Base-by-base conservation (phyloP, 2,888 invertebrate species). In the Meganola albula region DNA sequence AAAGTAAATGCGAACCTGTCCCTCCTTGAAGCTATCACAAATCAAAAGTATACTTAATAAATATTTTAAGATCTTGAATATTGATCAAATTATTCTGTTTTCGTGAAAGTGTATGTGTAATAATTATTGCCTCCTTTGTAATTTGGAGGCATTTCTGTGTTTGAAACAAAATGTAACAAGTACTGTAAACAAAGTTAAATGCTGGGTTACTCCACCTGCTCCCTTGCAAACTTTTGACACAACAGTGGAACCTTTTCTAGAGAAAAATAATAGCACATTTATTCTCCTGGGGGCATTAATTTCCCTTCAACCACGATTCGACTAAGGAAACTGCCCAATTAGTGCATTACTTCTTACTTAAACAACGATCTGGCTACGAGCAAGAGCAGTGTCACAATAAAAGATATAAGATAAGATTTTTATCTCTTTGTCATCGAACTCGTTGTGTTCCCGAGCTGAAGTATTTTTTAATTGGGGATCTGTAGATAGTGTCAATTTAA, bases 191-290 rank as follows among this genome's bases (percentile, higher is more conserved):
- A 54, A 52, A 31, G 31, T 34, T 27, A 26, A 49, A 48, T 46
- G 49, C 41, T 46, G 41, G n/a, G 49, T 40, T 71, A 74, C 74
- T 69, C 61, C 83, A 80, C 78, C 82, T 83, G 80, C 70, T 62
- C 60, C 49, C 53, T 48, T 51, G 61, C 64, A 75, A 78, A 79
- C 71, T 78, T 76, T 76, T 76, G 78, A 76, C 71, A 70, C 66
- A 54, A 53, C 58, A 63, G 59, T 70, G 69, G 67, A 52, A 70
- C 62, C 54, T 63, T 70, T 73, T 74, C 76, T 76, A 58, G 48
- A 44, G 64, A 65, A 74, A 76, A 83, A 84, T 78, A 78, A 82
- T 76, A 72, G 69, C 69, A 58, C 58, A 51, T 73, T 83, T 75
- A 82, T 76, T 71, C 75, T 70, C 74, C 60, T 46, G 65, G 48